These are phyloP conservation scores for Drosophila testacea DNA, from an alignment of 2,888 invertebrate genomes.

Conservation along the genomic window DNA sequence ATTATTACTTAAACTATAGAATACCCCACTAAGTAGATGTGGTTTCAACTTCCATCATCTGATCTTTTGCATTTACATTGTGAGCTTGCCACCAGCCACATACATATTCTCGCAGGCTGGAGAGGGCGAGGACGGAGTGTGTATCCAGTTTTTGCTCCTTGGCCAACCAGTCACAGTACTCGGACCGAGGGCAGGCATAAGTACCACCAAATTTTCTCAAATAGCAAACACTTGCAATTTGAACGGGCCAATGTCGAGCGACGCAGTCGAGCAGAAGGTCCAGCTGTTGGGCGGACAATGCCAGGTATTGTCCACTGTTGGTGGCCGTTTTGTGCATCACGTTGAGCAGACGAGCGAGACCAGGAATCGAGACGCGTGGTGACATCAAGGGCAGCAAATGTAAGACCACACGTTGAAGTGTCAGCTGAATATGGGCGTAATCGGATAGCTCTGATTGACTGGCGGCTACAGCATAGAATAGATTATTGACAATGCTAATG, in stretches of 20 bases:
- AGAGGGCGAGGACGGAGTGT: conserved; percentile 68
- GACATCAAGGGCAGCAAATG: conserved; percentile 79
- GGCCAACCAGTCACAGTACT: conserved; percentile 71
- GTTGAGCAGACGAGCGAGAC: conserved; percentile 80
- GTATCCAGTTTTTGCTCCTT: conserved; percentile 54
- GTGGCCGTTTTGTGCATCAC: conserved; percentile 79
- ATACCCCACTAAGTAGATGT: conserved; percentile 11
- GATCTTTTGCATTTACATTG: neutral
- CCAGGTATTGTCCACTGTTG: conserved; percentile 49
- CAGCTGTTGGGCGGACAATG: conserved; percentile 67
- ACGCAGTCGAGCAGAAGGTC: conserved; percentile 78
- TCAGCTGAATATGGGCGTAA: conserved; percentile 70
- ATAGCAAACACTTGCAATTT: conserved; percentile 72
- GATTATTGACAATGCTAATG: conserved; percentile 83
- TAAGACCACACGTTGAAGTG: conserved; percentile 76
- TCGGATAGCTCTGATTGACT: conserved; percentile 75
- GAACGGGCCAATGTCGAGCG: conserved; percentile 74
- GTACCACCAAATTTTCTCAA: conserved; percentile 75
- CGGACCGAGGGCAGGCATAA: conserved; percentile 66
- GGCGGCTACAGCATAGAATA: conserved; percentile 83
- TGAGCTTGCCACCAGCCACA: conserved; percentile 72
- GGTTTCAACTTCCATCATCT: conserved; percentile 47
- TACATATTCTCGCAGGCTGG: conserved; percentile 73
- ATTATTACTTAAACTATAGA: conserved; percentile 8
- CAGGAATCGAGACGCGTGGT: conserved; percentile 76